Evolutionary conservation across 2,888 invertebrate species (phyloP).

Genomic region (Drosophila trichaetosa): DNA sequence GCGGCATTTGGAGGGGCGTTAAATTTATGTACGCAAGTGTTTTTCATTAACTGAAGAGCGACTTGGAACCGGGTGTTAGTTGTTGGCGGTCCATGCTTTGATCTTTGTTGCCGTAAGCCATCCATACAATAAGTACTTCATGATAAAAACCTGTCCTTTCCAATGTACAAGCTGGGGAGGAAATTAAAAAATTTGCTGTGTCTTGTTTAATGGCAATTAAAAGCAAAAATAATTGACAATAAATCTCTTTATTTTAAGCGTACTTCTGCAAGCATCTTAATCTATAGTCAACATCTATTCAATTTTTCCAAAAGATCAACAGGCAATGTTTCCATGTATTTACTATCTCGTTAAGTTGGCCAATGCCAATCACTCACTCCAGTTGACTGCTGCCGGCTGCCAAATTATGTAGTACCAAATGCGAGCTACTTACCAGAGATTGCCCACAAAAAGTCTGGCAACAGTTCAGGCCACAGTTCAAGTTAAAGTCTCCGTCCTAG

Average conservation of each 20-base stretch:
- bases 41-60: slow-evolving; percentile 53
- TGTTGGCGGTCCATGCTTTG: slow-evolving; percentile 50
- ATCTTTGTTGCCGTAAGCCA: slow-evolving; percentile 39
- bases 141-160: slow-evolving; percentile 39
- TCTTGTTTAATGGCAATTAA: slow-evolving; percentile 25
- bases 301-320: slow-evolving; percentile 27
- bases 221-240: slow-evolving; percentile 12
- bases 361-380: slow-evolving; percentile 59
- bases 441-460: slow-evolving; percentile 13
- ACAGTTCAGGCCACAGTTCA: slow-evolving; percentile 57
- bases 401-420: slow-evolving; percentile 66
- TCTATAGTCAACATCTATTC: slow-evolving; percentile 33
- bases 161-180: background rate
- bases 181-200: background rate
- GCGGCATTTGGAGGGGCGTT: slow-evolving; percentile 56
- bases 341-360: slow-evolving; percentile 44
- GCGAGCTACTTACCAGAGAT: slow-evolving; percentile 45
- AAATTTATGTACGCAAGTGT: slow-evolving; percentile 70
- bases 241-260: slow-evolving; percentile 7
- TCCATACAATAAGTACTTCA: slow-evolving; percentile 27
- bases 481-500: slow-evolving; percentile 55
- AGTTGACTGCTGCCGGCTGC: slow-evolving; percentile 54
- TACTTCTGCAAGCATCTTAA: slow-evolving; percentile 27
- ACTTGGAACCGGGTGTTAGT: slow-evolving; percentile 13
- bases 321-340: slow-evolving; percentile 10